A percentile compares a stretch with the other conserved stretches of the same genome.
phyloP scores from a whole-genome alignment of 2,888 invertebrate species.

The Gari tellinella region DNA sequence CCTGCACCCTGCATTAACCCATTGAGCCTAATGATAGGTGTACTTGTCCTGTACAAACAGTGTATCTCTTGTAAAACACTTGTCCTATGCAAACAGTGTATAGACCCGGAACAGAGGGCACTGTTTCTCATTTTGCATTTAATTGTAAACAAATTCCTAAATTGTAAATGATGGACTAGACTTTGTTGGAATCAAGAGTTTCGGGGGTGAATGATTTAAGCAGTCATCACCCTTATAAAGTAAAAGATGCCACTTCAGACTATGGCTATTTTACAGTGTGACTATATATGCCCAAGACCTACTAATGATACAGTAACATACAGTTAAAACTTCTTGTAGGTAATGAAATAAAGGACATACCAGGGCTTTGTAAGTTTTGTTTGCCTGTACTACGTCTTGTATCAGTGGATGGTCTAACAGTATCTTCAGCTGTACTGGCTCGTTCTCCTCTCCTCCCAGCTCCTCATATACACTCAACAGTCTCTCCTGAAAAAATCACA shows the following conservation, averaged over 20 bases:
- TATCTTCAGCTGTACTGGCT: constrained; percentile 75
- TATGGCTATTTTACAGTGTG: background rate
- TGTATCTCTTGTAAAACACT: too few relatives aligned
- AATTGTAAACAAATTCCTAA: too few relatives aligned
- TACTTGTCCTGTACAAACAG: too few relatives aligned
- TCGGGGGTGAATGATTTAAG: background rate
- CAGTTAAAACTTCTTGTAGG: background rate
- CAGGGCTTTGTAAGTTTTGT: constrained; percentile 78
- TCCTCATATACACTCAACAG: constrained; percentile 80
- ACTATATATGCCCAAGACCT: background rate
- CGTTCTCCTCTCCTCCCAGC: constrained; percentile 75
- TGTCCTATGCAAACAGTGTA: too few relatives aligned
- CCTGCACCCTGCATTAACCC: too few relatives aligned
- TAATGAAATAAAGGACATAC: constrained; percentile 68
- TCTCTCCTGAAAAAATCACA: constrained; percentile 79
- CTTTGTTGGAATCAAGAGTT: too few relatives aligned
- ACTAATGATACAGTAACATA: background rate
- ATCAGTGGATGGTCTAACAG: constrained; percentile 83
- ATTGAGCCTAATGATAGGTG: too few relatives aligned
- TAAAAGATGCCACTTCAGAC: background rate
- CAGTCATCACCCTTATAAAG: background rate
- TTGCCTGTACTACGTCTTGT: constrained; percentile 79
- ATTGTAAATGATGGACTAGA: too few relatives aligned
- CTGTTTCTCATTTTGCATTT: too few relatives aligned
- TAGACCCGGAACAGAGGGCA: too few relatives aligned